phyloP scores from a whole-genome alignment of 2,888 invertebrate species.

The Cremastobaeus sp. region DNA sequence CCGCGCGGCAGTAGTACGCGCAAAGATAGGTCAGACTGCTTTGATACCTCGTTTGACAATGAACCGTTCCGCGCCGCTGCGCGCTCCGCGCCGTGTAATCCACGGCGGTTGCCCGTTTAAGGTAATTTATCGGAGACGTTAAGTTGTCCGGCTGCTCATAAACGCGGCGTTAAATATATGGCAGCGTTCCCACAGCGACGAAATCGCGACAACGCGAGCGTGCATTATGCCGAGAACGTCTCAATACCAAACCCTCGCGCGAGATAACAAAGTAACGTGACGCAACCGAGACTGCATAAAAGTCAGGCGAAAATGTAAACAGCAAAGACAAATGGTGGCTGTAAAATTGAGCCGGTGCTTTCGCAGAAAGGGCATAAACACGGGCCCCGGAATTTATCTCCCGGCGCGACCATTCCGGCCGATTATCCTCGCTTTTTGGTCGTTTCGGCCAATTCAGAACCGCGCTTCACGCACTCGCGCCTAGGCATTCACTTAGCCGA shows the following conservation, averaged over 20 bases:
- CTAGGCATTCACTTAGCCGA: conserved; percentile 39
- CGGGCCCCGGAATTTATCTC: conserved; percentile 33
- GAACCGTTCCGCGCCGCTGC: too few species aligned
- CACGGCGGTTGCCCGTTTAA: background rate
- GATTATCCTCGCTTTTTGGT: conserved; percentile 29
- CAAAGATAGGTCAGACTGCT: conserved; percentile 34
- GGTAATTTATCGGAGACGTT: conserved; percentile 17
- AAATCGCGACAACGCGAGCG: conserved; percentile 17
- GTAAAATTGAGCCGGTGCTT: conserved; percentile 25
- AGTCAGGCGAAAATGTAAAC: conserved; percentile 43
- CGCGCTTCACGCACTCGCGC: conserved; percentile 19
- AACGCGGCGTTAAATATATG: conserved; percentile 7
- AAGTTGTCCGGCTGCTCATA: background rate
- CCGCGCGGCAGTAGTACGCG: conserved; percentile 21
- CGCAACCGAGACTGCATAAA: conserved; percentile 43
- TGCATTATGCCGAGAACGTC: conserved; percentile 23
- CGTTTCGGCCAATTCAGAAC: conserved; percentile 43
- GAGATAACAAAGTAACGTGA: conserved; percentile 34
- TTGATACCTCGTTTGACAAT: background rate
- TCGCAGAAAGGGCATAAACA: conserved; percentile 27
- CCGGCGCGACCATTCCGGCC: conserved; percentile 13
- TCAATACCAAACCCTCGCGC: conserved; percentile 31
- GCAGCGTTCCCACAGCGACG: conserved; percentile 7
- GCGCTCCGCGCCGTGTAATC: too few species aligned
- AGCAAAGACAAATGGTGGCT: conserved; percentile 42